phyloP scores from a whole-genome alignment of 1,140 invertebrate species.

The Macrocentrus cingulum region DNA sequence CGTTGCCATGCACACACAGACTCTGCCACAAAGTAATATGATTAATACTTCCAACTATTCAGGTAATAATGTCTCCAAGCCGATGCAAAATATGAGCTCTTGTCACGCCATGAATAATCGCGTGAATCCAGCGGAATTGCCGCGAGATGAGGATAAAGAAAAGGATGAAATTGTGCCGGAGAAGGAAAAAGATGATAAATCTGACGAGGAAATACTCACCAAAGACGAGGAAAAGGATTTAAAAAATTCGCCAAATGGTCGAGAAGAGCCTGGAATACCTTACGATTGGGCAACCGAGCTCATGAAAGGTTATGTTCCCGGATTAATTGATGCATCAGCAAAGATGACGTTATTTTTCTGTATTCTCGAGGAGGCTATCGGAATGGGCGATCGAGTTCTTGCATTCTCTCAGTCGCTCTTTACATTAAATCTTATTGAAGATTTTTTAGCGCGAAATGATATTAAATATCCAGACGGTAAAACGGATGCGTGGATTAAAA shows the following conservation, averaged over 20 bases:
- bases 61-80: constrained; percentile 18
- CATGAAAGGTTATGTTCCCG: constrained; percentile 84
- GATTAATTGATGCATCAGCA: constrained; percentile 88
- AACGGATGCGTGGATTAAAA: constrained; percentile 78
- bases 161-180: constrained; percentile 58
- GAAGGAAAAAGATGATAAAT: constrained; percentile 62
- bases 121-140: constrained; percentile 42
- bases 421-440: constrained; percentile 96
- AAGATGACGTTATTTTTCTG: constrained; percentile 96
- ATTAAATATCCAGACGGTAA: constrained; percentile 68
- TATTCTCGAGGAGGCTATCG: constrained; percentile 87
- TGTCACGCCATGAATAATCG: constrained; percentile 26
- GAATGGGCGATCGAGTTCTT: constrained; percentile 86
- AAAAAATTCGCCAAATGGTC: constrained; percentile 59
- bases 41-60: constrained; percentile 28
- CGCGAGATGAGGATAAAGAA: constrained; percentile 44
- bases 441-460: constrained; percentile 80
- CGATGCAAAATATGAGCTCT: constrained; percentile 13
- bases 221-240: constrained; percentile 57
- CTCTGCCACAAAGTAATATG: constrained; percentile 36
- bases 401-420: constrained; percentile 96
- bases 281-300: constrained; percentile 86
- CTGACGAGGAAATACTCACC: constrained; percentile 48
- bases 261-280: constrained; percentile 77
- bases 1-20: constrained; percentile 38